A percentile compares a stretch with the other conserved stretches of the same genome.
These are phyloP conservation scores for Trachelipus rathkii DNA, from an alignment of 1,140 invertebrate species.

Conservation along the genomic window DNA sequence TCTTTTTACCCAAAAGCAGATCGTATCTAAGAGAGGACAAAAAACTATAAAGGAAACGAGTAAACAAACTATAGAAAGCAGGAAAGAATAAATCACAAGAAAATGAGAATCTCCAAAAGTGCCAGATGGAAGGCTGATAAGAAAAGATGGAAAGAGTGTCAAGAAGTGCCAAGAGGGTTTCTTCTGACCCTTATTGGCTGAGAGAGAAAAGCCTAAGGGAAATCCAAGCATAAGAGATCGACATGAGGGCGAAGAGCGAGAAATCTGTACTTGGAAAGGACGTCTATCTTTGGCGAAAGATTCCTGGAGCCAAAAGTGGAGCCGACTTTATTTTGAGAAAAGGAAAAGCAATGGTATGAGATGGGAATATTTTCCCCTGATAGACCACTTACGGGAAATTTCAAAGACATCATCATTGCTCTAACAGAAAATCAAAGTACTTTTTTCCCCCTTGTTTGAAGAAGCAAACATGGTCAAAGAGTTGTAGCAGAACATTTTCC, in stretches of 20 bases:
- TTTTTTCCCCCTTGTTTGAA: no score
- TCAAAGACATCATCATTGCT: background rate
- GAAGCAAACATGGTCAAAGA: no score
- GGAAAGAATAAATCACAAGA: slow-evolving; percentile 1
- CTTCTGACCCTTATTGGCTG: background rate
- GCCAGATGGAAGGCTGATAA: background rate
- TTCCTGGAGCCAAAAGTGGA: background rate
- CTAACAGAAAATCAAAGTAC: background rate
- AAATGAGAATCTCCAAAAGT: background rate
- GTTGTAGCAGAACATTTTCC: no score
- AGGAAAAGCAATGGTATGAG: background rate
- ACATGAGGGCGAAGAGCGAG: background rate
- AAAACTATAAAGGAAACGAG: background rate
- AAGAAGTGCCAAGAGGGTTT: background rate
- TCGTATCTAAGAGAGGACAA: no score
- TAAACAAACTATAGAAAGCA: background rate
- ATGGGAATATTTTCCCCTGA: background rate
- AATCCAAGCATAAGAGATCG: background rate
- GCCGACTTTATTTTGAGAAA: background rate
- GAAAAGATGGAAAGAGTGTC: slow-evolving; percentile 1
- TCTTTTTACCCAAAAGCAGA: background rate
- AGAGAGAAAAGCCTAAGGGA: background rate
- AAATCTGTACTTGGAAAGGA: background rate
- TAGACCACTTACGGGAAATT: background rate
- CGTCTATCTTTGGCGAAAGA: no score